These are phyloP conservation scores for Ondatra zibethicus DNA, from an alignment of 2,113 vertebrate species.

Conservation along the genomic window DNA sequence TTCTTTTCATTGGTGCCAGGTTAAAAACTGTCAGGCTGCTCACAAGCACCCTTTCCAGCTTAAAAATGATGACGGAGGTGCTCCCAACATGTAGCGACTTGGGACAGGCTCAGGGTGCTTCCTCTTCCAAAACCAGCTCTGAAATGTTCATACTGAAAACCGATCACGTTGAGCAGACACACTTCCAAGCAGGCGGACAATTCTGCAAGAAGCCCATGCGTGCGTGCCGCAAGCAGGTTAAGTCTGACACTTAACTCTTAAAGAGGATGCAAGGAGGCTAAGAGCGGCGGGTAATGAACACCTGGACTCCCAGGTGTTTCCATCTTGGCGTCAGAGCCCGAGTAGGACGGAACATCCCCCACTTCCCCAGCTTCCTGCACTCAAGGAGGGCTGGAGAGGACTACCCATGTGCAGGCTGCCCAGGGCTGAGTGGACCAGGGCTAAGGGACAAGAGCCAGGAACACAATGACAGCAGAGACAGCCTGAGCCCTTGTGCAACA, in stretches of 20 bases:
- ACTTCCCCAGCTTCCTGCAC: not conserved
- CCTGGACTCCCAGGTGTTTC: not conserved
- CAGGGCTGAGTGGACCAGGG: accelerated
- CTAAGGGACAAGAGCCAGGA: not conserved
- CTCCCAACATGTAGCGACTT: conserved; percentile 50
- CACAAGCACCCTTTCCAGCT: conserved; percentile 17
- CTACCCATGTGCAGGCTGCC: accelerated
- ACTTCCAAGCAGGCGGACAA: conserved; percentile 81
- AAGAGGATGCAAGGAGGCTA: conserved; percentile 74
- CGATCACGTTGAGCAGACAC: not conserved
- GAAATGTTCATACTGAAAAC: conserved; percentile 62
- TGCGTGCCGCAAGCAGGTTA: conserved; percentile 59
- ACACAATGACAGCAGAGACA: not conserved
- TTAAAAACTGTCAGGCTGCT: not conserved
- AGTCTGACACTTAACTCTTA: conserved; percentile 60
- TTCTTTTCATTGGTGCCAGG: not conserved
- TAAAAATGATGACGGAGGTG: conserved; percentile 28
- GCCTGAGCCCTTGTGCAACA: not conserved
- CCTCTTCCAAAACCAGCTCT: conserved; percentile 71
- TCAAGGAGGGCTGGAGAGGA: not conserved
- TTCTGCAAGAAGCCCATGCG: conserved; percentile 60
- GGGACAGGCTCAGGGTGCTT: conserved; percentile 63
- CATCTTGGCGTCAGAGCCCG: not conserved
- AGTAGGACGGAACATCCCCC: not conserved
- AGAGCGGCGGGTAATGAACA: not conserved